Evolutionary conservation across 2,113 vertebrate genomes (phyloP).

Genomic region (Otus sunia): DNA sequence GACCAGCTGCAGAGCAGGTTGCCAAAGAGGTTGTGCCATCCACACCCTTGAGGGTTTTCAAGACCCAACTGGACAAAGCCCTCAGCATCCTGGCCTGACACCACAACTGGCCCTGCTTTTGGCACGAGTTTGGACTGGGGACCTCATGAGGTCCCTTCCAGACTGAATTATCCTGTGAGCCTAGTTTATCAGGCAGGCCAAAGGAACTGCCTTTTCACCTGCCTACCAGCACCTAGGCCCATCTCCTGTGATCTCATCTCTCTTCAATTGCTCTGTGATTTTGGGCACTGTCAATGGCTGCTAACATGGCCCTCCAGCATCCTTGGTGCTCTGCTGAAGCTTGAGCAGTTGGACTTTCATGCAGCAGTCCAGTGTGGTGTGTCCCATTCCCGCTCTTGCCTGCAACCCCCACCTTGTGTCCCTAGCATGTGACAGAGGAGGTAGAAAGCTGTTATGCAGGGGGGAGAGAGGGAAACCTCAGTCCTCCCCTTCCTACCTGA

Average conservation of each 20-base stretch:
- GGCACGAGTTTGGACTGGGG: too few species aligned
- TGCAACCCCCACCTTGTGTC: accelerated
- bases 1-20: not conserved
- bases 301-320: not conserved
- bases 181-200: not conserved
- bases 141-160: not conserved
- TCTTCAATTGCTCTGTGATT: not conserved
- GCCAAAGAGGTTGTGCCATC: not conserved
- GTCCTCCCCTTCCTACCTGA: not conserved
- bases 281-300: not conserved
- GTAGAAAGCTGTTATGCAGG: not conserved
- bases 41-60: not conserved
- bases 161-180: not conserved
- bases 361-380: not conserved
- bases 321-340: not conserved
- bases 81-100: not conserved
- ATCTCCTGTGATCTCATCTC: not conserved
- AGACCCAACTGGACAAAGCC: not conserved
- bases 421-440: not conserved
- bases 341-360: not conserved
- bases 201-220: not conserved
- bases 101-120: not conserved
- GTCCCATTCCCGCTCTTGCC: not conserved
- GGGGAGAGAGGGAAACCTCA: not conserved
- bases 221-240: not conserved